Base-by-base conservation (phyloP, 2,797 vertebrate species). In the Megaceryle alcyon region DNA sequence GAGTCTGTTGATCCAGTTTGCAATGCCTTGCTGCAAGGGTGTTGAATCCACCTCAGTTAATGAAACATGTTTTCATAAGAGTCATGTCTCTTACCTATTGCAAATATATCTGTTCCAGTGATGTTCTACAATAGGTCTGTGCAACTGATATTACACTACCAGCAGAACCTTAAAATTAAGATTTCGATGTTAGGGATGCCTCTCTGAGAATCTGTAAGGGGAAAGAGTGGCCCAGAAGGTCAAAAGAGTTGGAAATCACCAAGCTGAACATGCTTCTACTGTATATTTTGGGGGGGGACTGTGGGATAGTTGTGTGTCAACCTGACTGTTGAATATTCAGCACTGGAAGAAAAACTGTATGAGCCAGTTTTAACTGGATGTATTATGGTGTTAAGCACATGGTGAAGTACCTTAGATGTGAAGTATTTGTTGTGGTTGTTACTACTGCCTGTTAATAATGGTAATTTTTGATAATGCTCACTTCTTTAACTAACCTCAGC, bases 301-400 rank as follows among this genome's bases (percentile, higher is more conserved):
- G 9, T 43, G 5, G 14, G 12, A n/a, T 14, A 78, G 35, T 19
- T 44, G 13, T 54, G 51, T 14, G 17, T 88, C 46, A 63, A 17
- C 3, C 6, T 43, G 14, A 7, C 29, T 68, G 12, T 33, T 84
- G 15, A 20, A 31, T 78, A 46, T 86, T 81, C 35, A 72, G 19
- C 41, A 31, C 25, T 39, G 37, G 26, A 76, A 76, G 49, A 63
- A 90, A n/a, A 6, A 12, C 10, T 0, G 0, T 49, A 10, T 75
- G 16, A 77, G 22, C n/a, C 35, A 17, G 3, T 66, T 82, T 48
- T 49, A 75, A 71, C 7, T 48, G 65, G 14, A 23, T 14, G 13
- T 29, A 10, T 31, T 18, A 12, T 16, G 22, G 26, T 48, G 33
- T 22, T 70, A 54, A 75, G 46, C 29, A 76, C 19, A 29, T 7